A percentile compares a stretch with the other conserved stretches of the same genome.
Evolutionary conservation across 2,797 vertebrate species (phyloP).

Genomic region (Phrynocephalus vlangalii): DNA sequence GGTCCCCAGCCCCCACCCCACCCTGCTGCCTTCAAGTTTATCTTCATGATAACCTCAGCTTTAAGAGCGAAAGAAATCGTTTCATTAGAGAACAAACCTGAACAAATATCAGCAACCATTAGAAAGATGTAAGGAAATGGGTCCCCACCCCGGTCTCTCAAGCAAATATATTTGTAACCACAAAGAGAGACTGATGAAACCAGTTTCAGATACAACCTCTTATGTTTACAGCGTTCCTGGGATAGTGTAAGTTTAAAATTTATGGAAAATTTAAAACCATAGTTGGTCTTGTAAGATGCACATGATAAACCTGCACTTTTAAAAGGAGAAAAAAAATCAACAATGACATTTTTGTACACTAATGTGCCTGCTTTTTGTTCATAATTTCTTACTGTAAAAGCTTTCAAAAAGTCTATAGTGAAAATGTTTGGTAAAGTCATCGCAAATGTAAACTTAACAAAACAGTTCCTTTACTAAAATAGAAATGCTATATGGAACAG

Average conservation of each 20-base stretch:
- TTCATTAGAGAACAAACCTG: conserved; percentile 69
- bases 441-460: conserved; percentile 72
- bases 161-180: conserved; percentile 68
- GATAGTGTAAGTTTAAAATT: conserved; percentile 72
- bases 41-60: conserved; percentile 72
- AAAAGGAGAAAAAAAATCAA: conserved; percentile 65
- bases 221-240: conserved; percentile 72
- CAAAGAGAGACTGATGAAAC: conserved; percentile 69
- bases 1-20: conserved; percentile 36
- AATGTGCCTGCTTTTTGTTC: conserved; percentile 82
- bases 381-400: conserved; percentile 82
- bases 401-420: conserved; percentile 78
- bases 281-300: conserved; percentile 68
- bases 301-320: conserved; percentile 67
- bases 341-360: conserved; percentile 79
- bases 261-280: conserved; percentile 70
- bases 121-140: conserved; percentile 68
- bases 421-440: conserved; percentile 80
- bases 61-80: conserved; percentile 72
- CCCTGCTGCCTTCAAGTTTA: conserved; percentile 52
- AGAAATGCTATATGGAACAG: conserved; percentile 67
- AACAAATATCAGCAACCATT: conserved; percentile 40
- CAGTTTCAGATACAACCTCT: conserved; percentile 69
- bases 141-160: conserved; percentile 62
- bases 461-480: conserved; percentile 77